Evolutionary conservation across 2,797 vertebrate genomes (phyloP), one percentile per base, ranked within the genome.

Genomic region (Cyclura pinguis): DNA sequence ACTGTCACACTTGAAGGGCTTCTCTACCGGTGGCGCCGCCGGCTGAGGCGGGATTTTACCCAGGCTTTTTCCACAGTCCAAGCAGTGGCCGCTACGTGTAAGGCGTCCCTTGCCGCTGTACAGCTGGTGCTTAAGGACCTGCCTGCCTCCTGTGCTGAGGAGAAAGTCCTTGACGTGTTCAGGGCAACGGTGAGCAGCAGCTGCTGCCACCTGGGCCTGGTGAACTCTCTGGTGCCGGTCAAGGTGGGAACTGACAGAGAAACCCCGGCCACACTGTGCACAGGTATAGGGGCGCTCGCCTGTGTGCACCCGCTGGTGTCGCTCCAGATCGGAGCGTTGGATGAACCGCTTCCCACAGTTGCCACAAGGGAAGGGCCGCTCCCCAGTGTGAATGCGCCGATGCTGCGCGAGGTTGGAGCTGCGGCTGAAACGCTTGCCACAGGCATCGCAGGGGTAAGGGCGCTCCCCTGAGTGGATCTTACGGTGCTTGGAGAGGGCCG

Each of bases 161-260:
- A 98, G 97, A 67, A 97, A 97, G 10, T 96, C 89, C 1, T 92
- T 86, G 0, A 93, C 59, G 0, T 93, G 95, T 22, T 95, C 85
- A 0, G 94, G 92, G 5, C 95, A 95, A 0, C 88, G 89, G 18
- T 90, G 93, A 3, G 92, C 55, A 0, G 89, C 89, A 0, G 86
- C 90, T 0, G 74, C 87, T 0, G 80, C 77, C 0, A 81, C 90
- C 29, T 88, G 69, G 2, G 88, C 90, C 0, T 87, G 88, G 38
- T 95, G 95, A 62, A 93, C 86, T 3, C 92, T 90, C 0, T 78
- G 94, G 89, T 95, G 95, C 5, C 95, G 91, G 0, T 95, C 93
- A 0, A 95, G 64, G 20, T 95, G 93, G 0, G 95, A 95, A 3
- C 93, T 92, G 69, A 94, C 92, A 0, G 93, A 94, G 90, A 95